These are phyloP conservation scores for Melanotaenia pygmaea DNA, from an alignment of 2,797 vertebrate species.

Conservation along the genomic window DNA sequence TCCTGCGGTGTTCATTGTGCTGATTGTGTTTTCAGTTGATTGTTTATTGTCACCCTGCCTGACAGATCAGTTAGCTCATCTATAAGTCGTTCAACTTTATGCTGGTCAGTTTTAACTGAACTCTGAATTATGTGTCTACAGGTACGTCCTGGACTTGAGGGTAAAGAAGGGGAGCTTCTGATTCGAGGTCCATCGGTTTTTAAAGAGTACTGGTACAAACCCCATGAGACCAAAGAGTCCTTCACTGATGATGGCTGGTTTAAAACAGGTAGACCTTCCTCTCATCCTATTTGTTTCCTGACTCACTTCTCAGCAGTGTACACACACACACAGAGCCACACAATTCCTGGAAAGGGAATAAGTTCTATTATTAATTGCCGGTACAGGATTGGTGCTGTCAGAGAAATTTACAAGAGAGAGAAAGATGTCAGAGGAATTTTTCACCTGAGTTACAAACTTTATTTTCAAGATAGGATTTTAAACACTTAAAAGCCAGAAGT, in stretches of 20 bases:
- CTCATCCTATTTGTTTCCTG: constrained; percentile 1
- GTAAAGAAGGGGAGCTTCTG: constrained; percentile 91
- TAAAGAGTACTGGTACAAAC: constrained; percentile 92
- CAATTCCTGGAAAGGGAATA: constrained; percentile 31
- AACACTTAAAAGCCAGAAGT: constrained; percentile 53
- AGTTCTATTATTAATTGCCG: constrained; percentile 57
- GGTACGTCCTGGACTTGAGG: constrained; percentile 87
- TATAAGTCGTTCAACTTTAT: not conserved
- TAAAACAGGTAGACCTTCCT: constrained; percentile 87
- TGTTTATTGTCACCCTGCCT: not conserved
- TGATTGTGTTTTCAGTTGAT: not conserved
- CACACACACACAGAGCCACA: constrained; percentile 17
- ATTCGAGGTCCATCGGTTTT: constrained; percentile 91
- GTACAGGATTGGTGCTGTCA: constrained; percentile 50
- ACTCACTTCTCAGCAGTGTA: constrained; percentile 6
- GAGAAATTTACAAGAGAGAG: constrained; percentile 41
- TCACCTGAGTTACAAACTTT: constrained; percentile 35
- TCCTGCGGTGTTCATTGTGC: not conserved
- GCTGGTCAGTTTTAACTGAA: not conserved
- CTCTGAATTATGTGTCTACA: constrained; percentile 52
- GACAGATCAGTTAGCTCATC: constrained; percentile 1
- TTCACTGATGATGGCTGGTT: constrained; percentile 94
- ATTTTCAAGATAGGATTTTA: constrained; percentile 53
- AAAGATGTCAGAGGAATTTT: constrained; percentile 47
- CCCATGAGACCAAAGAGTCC: constrained; percentile 84